Base-by-base conservation (phyloP, 1,140 invertebrate species). In the Portunus trituberculatus region DNA sequence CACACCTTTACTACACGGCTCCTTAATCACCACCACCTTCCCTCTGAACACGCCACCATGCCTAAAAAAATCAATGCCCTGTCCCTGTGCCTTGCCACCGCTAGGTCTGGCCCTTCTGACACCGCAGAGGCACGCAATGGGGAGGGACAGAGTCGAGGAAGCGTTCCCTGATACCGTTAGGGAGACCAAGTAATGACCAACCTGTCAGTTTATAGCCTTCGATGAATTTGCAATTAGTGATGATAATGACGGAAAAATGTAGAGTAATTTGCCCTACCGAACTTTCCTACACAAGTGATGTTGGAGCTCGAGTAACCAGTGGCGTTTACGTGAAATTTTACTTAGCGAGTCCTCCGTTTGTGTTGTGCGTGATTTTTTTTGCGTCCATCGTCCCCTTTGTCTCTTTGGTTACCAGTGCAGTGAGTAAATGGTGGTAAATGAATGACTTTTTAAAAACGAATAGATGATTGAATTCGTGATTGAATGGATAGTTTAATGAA, bases 241-340 rank as follows among this genome's bases (percentile, higher is more conserved):
- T 76, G 67, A n/a, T 76, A 76, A 76, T 76, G 67, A 76, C 67
- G 67, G 67, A 76, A 76, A 76, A 76, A 76, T 76, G 67, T 25
- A 76, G 67, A 76, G 25, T 76, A 76, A 76, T 76, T 76, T 76
- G 67, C 67, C 67, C 8, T 25, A 7, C 25, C 25, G 6, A 76
- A 2, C 67, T 76, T 76, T 76, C 67, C n/a, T 76, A 16, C 20
- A 25, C 20, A 8, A 76, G 67, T 76, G n/a, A 76, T n/a, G 67
- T 76, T n/a, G 16, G 16, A 20, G 6, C 67, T 0, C 7, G 20
- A 76, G 67, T 76, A 39, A 2, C 39, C 39, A 39, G 39, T 6
- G 52, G 20, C 52, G 52, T 10, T 10, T 2, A 59, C 12, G 1
- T n/a, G 20, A 76, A 76, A 25, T 76, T 59, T 76, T 76, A n/a